Evolutionary conservation across 1,140 invertebrate genomes (phyloP).

Genomic region (Aphaenogaster floridana): DNA sequence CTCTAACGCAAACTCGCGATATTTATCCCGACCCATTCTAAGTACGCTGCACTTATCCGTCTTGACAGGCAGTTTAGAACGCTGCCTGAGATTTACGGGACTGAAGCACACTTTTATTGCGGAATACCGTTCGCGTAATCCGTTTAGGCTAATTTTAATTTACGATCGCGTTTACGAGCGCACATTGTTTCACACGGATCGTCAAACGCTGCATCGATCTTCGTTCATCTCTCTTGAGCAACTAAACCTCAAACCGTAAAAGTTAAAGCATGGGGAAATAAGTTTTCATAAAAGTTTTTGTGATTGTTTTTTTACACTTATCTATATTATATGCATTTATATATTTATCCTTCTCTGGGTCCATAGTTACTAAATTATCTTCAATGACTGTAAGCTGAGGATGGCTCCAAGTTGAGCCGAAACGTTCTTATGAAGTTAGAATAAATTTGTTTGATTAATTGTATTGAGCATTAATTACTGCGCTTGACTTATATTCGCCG

Average conservation of each 20-base stretch:
- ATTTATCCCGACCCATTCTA: slow-evolving; percentile 64
- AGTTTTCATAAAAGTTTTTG: not conserved
- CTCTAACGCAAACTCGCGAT: slow-evolving; percentile 62
- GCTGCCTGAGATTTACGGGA: slow-evolving; percentile 69
- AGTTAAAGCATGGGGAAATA: not conserved
- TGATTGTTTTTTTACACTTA: not conserved
- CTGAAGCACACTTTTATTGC: slow-evolving; percentile 25
- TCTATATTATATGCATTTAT: not conserved
- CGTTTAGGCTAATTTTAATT: slow-evolving; percentile 68
- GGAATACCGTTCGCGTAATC: slow-evolving; percentile 26
- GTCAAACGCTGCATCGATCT: slow-evolving; percentile 12
- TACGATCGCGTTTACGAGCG: slow-evolving; percentile 53
- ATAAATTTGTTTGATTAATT: no score
- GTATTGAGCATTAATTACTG: no score
- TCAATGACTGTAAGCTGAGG: no score
- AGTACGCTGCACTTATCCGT: slow-evolving; percentile 67
- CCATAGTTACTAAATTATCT: no score
- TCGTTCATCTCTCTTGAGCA: not conserved
- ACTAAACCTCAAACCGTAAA: not conserved
- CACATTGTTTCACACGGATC: slow-evolving; percentile 28
- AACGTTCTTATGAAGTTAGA: no score
- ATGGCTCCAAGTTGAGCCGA: no score
- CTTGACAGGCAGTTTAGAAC: slow-evolving; percentile 62
- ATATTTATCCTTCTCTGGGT: no score
- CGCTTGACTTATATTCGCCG: no score